Conservation (phyloP, 2,888 invertebrate species). For the Parnassius smintheus region DNA sequence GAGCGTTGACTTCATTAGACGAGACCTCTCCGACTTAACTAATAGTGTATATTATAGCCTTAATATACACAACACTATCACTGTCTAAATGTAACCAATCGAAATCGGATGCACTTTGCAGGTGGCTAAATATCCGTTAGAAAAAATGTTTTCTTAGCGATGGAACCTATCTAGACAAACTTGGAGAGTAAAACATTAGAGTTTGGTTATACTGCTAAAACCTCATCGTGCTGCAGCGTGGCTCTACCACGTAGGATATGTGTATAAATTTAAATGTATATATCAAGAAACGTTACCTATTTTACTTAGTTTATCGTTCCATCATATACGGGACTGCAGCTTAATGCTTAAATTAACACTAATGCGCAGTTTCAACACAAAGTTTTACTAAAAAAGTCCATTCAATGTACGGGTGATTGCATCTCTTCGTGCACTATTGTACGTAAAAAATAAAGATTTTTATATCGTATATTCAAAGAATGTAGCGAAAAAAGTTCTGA, state of each 20-base stretch:
- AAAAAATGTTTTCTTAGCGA: no score
- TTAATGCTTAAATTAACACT: constrained; percentile 19
- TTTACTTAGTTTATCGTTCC: constrained; percentile 7
- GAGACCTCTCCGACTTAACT: no score
- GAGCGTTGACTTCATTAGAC: no score
- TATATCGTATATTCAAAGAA: no score
- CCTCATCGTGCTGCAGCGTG: no score
- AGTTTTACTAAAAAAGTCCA: constrained; percentile 13
- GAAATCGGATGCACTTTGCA: no score
- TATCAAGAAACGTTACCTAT: constrained; percentile 5
- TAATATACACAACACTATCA: no score
- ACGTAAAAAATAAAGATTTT: background rate
- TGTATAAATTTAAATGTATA: background rate
- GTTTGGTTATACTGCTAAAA: background rate
- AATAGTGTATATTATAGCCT: no score
- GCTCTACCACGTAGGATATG: background rate
- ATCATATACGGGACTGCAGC: constrained; percentile 16
- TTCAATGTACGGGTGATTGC: constrained; percentile 11
- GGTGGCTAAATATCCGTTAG: no score
- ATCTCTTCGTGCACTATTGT: background rate
- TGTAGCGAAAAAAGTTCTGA: no score
- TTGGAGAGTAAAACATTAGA: background rate
- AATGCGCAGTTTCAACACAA: constrained; percentile 10
- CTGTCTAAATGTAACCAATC: no score
- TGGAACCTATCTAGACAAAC: no score